Conservation (phyloP, 2,888 invertebrate species). For the Busseola fusca region DNA sequence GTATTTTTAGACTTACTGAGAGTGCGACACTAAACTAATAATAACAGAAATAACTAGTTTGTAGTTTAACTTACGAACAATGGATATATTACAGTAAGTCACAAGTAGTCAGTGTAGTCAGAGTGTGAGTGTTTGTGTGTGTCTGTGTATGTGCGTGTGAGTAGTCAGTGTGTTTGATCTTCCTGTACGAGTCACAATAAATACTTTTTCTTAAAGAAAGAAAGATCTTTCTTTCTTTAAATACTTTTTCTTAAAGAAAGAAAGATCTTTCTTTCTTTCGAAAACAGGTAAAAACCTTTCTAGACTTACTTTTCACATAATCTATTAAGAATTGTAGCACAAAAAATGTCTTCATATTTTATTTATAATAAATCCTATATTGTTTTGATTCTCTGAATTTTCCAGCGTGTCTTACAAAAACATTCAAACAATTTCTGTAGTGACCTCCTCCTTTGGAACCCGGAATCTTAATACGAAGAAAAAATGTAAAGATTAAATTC, state of each 20-base stretch:
- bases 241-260: no score
- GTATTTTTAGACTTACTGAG: neutral
- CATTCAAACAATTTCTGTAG: neutral
- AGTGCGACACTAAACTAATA: neutral
- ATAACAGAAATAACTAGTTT: neutral
- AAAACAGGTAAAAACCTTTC: neutral
- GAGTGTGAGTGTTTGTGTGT: no score
- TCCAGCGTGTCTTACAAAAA: neutral
- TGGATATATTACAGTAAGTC: neutral
- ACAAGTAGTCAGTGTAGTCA: no score
- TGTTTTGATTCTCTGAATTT: neutral
- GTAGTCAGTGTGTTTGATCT: no score
- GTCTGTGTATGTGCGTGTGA: no score
- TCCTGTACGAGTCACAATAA: no score
- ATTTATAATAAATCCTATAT: neutral
- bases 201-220: no score
- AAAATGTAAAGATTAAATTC: conserved; percentile 65
- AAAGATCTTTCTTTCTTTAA: no score
- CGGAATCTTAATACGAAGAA: neutral
- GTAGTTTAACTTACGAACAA: neutral
- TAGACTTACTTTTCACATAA: neutral
- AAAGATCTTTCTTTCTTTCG: no score
- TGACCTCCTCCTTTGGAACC: no score
- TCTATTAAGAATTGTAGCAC: neutral
- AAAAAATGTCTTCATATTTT: neutral